These are phyloP conservation scores for Oreochromis aureus DNA, from an alignment of 2,113 vertebrate species.

Conservation along the genomic window DNA sequence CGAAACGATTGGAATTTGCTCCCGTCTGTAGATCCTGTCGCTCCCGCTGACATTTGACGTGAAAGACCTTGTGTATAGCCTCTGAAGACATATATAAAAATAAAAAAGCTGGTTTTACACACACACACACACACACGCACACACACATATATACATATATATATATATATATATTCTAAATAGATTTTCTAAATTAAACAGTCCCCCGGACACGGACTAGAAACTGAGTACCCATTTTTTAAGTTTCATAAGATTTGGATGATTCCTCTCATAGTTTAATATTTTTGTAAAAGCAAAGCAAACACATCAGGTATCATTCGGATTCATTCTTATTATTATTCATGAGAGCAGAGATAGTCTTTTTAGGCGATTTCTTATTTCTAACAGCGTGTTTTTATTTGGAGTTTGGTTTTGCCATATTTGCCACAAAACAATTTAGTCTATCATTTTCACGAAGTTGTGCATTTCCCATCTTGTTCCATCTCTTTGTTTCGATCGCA, in stretches of 20 bases:
- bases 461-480: conserved; percentile 4
- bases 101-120: neutral
- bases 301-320: neutral
- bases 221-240: neutral
- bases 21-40: neutral
- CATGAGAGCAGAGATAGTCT: neutral
- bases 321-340: neutral
- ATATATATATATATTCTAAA: neutral
- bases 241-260: neutral
- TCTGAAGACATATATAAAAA: neutral
- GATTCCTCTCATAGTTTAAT: neutral
- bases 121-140: fast-evolving
- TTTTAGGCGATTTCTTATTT: neutral
- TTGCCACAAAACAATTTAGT: neutral
- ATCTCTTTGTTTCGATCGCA: conserved; percentile 26
- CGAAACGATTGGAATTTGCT: neutral
- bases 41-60: neutral
- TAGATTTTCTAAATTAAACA: neutral
- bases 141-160: no score
- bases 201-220: neutral
- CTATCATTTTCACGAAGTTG: neutral
- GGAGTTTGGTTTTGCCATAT: neutral
- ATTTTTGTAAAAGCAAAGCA: neutral
- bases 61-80: neutral
- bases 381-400: neutral